Percentiles rank a stretch among this genome's conserved stretches.
phyloP scores from a whole-genome alignment of 2,888 invertebrate genomes.

The Schizotus pectinicornis region DNA sequence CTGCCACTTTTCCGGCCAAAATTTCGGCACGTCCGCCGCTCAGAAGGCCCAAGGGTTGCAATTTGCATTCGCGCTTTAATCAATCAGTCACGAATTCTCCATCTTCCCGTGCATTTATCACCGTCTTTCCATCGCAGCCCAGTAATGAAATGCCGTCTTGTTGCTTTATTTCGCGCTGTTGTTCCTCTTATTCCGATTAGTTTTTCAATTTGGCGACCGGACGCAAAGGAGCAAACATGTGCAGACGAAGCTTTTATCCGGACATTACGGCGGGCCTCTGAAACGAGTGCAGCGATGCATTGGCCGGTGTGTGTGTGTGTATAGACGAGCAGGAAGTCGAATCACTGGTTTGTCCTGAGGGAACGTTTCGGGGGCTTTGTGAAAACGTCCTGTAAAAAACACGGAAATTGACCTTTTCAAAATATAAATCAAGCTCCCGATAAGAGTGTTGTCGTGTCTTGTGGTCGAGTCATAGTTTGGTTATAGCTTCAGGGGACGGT shows the following conservation, averaged over 20 bases:
- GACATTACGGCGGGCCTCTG: not conserved
- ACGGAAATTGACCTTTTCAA: not conserved
- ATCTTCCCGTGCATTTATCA: too few relatives aligned
- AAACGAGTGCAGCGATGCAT: constrained; percentile 1
- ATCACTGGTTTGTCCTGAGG: not conserved
- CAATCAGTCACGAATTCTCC: too few relatives aligned
- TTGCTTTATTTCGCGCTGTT: not conserved
- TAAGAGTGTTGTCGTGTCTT: not conserved
- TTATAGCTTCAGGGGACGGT: not conserved
- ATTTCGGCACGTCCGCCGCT: too few relatives aligned
- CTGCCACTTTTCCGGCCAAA: too few relatives aligned
- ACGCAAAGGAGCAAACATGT: too few relatives aligned
- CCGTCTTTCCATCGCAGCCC: too few relatives aligned
- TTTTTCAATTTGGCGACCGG: too few relatives aligned
- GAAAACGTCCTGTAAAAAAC: not conserved
- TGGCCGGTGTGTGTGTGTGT: not conserved
- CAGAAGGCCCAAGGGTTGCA: too few relatives aligned
- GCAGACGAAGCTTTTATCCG: too few relatives aligned
- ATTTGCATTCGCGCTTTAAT: too few relatives aligned
- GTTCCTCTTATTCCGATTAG: too few relatives aligned
- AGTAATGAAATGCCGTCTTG: too few relatives aligned
- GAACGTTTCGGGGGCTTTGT: constrained; percentile 1
- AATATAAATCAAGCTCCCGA: not conserved
- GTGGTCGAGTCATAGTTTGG: not conserved
- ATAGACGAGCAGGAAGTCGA: constrained; percentile 1